phyloP scores from a whole-genome alignment of 1,140 invertebrate species.

The Heterodera schachtii region DNA sequence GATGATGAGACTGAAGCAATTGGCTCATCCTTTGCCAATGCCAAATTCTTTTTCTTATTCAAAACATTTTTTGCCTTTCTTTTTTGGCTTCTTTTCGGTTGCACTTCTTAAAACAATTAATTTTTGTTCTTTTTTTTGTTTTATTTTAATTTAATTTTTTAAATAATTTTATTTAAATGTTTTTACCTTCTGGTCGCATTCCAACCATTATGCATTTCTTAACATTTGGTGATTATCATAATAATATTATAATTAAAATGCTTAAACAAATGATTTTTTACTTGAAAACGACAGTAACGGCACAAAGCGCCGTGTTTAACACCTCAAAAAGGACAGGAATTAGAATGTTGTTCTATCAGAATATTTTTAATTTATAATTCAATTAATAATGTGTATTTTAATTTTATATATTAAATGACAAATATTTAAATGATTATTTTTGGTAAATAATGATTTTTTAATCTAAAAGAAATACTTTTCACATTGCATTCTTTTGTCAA shows the following conservation, averaged over 20 bases:
- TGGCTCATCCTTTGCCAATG: neutral
- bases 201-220: conserved; percentile 1
- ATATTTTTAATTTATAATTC: no score
- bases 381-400: no score
- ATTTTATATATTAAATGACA: no score
- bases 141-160: neutral
- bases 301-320: neutral
- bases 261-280: neutral
- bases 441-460: no score
- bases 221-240: neutral
- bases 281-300: conserved; percentile 9
- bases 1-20: neutral
- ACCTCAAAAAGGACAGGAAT: neutral
- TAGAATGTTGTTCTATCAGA: neutral
- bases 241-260: neutral
- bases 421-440: no score
- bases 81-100: neutral
- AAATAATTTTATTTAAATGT: neutral
- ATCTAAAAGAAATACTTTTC: neutral
- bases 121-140: no score
- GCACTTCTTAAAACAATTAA: neutral
- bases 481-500: neutral
- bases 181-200: neutral
- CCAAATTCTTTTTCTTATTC: neutral
- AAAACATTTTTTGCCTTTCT: neutral